A percentile compares a stretch with the other conserved stretches of the same genome.
phyloP scores from a whole-genome alignment of 2,797 vertebrate genomes.

The Neostethus bicornis region DNA sequence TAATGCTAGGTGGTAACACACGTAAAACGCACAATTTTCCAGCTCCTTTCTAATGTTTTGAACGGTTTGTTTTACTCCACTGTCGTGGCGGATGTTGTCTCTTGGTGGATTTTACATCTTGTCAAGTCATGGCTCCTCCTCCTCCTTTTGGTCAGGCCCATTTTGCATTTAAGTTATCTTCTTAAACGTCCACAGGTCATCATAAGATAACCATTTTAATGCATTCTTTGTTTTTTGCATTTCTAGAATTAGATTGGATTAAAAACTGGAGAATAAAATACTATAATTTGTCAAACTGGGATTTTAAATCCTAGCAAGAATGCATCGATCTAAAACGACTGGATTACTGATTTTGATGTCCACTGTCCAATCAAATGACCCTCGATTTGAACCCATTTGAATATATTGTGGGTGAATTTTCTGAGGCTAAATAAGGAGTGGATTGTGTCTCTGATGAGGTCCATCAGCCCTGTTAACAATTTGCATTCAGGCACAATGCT shows the following conservation, averaged over 20 bases:
- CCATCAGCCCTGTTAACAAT: slow-evolving; percentile 64
- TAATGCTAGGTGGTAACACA: no score
- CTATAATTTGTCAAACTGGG: neutral
- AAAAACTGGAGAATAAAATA: neutral
- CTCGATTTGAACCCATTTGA: slow-evolving; percentile 42
- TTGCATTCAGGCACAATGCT: slow-evolving; percentile 76
- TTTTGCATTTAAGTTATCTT: no score
- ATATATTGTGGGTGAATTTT: slow-evolving; percentile 33
- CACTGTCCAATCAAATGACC: slow-evolving; percentile 33
- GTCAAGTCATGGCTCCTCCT: no score
- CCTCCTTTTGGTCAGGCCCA: no score
- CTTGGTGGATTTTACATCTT: no score
- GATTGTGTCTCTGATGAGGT: slow-evolving; percentile 67
- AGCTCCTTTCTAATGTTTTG: no score
- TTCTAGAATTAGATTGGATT: neutral
- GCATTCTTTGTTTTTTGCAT: no score
- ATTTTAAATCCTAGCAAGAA: neutral
- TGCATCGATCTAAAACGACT: neutral
- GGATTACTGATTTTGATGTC: neutral
- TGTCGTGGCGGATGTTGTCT: no score
- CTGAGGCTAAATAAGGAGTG: slow-evolving; percentile 39
- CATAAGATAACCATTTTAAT: no score
- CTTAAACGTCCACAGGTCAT: no score
- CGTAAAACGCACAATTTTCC: no score
- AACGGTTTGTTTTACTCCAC: no score